A percentile compares a stretch with the other conserved stretches of the same genome.
Evolutionary conservation across 2,113 vertebrate genomes (phyloP).

Genomic region (Notarius lentiginosus): DNA sequence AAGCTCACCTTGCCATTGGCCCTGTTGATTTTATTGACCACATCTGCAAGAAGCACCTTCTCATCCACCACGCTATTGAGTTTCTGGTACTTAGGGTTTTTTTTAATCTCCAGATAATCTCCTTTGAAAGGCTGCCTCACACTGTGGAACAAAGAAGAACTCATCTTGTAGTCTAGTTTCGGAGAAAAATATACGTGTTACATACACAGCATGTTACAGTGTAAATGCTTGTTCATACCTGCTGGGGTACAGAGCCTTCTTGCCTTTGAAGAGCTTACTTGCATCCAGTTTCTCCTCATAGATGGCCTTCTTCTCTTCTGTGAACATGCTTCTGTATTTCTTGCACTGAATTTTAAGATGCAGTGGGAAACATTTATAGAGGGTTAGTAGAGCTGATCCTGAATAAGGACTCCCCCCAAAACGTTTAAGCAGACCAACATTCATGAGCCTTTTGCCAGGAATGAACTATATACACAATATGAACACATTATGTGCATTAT

Average conservation of each 20-base stretch:
- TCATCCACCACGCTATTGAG: constrained; percentile 88
- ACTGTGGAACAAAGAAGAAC: constrained; percentile 64
- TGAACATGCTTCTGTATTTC: constrained; percentile 92
- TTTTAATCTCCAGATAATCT: constrained; percentile 93
- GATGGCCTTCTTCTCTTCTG: constrained; percentile 88
- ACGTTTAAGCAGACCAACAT: not conserved
- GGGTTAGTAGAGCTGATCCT: not conserved
- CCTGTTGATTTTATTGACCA: constrained; percentile 96
- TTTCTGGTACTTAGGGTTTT: constrained; percentile 97
- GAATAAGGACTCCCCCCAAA: not conserved
- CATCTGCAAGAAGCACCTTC: constrained; percentile 92
- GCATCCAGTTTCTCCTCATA: constrained; percentile 97
- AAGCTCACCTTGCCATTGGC: constrained; percentile 92
- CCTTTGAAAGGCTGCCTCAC: constrained; percentile 96
- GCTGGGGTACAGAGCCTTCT: constrained; percentile 93
- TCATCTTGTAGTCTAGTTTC: not conserved
- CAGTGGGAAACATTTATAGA: not conserved
- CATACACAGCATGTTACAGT: constrained; percentile 2
- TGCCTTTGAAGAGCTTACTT: constrained; percentile 96
- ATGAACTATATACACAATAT: not conserved
- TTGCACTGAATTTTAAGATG: constrained; percentile 81
- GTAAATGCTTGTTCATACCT: constrained; percentile 72
- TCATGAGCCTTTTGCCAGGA: not conserved
- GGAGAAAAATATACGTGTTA: not conserved
- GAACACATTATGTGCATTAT: not conserved